Conservation (phyloP, 2,888 invertebrate species). For the Campoletis raptor region DNA sequence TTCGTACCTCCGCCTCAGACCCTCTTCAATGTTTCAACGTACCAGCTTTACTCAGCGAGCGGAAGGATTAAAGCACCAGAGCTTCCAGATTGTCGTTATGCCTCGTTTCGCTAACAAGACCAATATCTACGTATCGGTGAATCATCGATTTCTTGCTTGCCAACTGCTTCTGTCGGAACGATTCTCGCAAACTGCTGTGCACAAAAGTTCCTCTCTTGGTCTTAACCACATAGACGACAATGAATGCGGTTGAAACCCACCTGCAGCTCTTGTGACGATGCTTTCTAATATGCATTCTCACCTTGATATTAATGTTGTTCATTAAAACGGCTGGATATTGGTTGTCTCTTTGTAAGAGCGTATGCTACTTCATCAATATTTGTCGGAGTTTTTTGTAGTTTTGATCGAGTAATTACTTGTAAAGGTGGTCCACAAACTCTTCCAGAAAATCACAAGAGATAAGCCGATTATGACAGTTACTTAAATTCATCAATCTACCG, state of each 20-base stretch:
- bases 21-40: background rate
- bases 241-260: background rate
- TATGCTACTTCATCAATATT: background rate
- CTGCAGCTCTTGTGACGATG: background rate
- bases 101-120: conserved; percentile 23
- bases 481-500: background rate
- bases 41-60: conserved; percentile 7
- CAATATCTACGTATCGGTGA: conserved; percentile 9
- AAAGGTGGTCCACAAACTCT: background rate
- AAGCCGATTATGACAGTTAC: background rate
- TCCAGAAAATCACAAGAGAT: background rate
- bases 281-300: conserved; percentile 5
- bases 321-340: background rate
- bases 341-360: background rate
- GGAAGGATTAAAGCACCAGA: conserved; percentile 28
- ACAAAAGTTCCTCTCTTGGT: background rate
- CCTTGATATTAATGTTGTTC: background rate
- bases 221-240: background rate
- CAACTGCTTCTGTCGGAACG: background rate
- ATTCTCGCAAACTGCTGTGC: background rate
- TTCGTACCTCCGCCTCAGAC: conserved; percentile 3
- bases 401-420: background rate
- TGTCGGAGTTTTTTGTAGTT: background rate
- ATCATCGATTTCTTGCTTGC: conserved; percentile 6
- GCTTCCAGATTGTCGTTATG: background rate